phyloP scores from a whole-genome alignment of 2,797 vertebrate species.

The Microctenopoma steveboyesi region DNA sequence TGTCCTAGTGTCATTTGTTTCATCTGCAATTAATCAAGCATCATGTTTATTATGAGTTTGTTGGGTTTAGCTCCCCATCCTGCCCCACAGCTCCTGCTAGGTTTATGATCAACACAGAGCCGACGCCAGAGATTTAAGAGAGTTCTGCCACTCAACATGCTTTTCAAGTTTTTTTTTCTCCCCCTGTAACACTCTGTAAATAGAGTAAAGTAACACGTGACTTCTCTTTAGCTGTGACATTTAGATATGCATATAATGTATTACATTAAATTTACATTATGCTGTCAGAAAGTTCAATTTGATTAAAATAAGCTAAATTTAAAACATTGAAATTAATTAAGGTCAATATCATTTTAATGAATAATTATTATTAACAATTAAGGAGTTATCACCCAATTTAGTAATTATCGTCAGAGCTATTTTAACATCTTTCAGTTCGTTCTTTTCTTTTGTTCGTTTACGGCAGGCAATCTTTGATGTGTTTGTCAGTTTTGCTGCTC shows the following conservation, averaged over 20 bases:
- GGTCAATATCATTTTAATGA: neutral
- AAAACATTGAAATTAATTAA: neutral
- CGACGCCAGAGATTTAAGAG: conserved; percentile 75
- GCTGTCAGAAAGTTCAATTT: neutral
- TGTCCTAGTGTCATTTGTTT: conserved; percentile 73
- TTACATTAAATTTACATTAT: neutral
- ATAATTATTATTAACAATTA: neutral
- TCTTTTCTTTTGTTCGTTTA: conserved; percentile 4
- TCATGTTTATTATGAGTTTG: conserved; percentile 74
- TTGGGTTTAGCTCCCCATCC: conserved; percentile 62
- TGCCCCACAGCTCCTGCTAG: conserved; percentile 70
- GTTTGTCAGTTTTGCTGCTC: neutral
- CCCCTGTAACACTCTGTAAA: conserved; percentile 68
- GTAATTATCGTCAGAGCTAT: neutral
- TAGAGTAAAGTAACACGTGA: conserved; percentile 47
- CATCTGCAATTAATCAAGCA: conserved; percentile 83
- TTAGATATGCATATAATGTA: neutral
- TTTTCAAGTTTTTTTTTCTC: conserved; percentile 77
- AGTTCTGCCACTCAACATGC: conserved; percentile 68
- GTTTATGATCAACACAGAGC: conserved; percentile 78
- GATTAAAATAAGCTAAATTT: neutral
- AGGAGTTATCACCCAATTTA: neutral
- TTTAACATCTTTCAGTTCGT: conserved; percentile 3
- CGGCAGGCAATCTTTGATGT: neutral
- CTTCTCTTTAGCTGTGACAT: conserved; percentile 23